Evolutionary conservation across 2,797 vertebrate genomes (phyloP).

Genomic region (Malacoraja senta): DNA sequence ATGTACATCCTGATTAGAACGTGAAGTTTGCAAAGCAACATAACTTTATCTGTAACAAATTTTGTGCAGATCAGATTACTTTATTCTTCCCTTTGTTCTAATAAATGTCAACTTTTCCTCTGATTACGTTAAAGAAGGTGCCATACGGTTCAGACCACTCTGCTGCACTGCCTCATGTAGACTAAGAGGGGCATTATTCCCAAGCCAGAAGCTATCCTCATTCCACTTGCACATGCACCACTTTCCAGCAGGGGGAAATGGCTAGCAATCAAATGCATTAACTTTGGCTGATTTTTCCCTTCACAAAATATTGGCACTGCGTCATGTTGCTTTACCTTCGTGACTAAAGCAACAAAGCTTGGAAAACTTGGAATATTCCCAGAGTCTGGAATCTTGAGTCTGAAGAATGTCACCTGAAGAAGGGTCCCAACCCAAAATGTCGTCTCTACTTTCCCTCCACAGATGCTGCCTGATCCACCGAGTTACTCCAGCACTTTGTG

Average conservation of each 20-base stretch:
- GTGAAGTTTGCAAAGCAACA: not conserved
- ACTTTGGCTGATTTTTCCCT: not conserved
- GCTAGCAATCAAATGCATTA: not conserved
- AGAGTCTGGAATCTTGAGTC: no score
- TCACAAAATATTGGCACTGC: not conserved
- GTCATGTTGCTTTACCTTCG: no score
- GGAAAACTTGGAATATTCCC: not conserved
- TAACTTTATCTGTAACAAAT: not conserved
- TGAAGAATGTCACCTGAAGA: no score
- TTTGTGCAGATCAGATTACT: not conserved
- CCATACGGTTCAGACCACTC: not conserved
- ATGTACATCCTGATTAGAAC: not conserved
- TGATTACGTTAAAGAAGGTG: not conserved
- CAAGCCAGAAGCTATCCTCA: not conserved
- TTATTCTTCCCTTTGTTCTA: not conserved
- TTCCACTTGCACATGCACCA: not conserved
- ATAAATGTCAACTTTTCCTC: not conserved
- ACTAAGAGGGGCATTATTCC: no score
- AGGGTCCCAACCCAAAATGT: no score
- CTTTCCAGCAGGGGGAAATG: not conserved
- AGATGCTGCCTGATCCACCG: no score
- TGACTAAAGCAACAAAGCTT: not conserved
- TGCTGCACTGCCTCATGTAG: no score
- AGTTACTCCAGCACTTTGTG: no score
- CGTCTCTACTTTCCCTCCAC: no score